phyloP scores from a whole-genome alignment of 2,113 vertebrate species.

The Campylomormyrus numenius region DNA sequence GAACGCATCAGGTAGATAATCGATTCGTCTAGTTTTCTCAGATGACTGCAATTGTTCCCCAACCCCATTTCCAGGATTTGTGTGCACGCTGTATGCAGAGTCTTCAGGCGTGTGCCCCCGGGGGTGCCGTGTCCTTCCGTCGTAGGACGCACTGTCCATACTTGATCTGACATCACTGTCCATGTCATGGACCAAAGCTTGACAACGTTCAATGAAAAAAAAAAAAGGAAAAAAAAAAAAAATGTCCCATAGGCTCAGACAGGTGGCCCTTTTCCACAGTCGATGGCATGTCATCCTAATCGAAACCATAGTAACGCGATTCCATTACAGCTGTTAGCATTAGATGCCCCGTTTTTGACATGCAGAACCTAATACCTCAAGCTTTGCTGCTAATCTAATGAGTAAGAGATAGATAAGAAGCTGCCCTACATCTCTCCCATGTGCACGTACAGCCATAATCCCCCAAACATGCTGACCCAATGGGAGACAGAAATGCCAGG shows the following conservation, averaged over 20 bases:
- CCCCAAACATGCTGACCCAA: background rate
- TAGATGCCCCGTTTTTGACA: slow-evolving; percentile 75
- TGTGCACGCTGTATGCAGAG: background rate
- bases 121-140: slow-evolving; percentile 46
- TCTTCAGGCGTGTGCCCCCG: slow-evolving; percentile 46
- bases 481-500: background rate
- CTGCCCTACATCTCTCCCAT: background rate
- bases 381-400: slow-evolving; percentile 34
- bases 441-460: background rate
- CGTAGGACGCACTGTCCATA: slow-evolving; percentile 66
- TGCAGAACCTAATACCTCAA: slow-evolving; percentile 73
- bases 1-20: slow-evolving; percentile 62
- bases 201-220: slow-evolving; percentile 53
- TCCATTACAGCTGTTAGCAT: slow-evolving; percentile 72
- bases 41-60: slow-evolving; percentile 55
- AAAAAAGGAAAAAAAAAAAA: background rate
- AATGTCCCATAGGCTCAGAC: slow-evolving; percentile 61
- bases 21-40: slow-evolving; percentile 49
- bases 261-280: slow-evolving; percentile 65
- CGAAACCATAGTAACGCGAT: slow-evolving; percentile 49
- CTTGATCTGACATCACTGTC: slow-evolving; percentile 64
- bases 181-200: slow-evolving; percentile 89
- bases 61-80: background rate
- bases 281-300: slow-evolving; percentile 67
- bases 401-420: slow-evolving; percentile 16